phyloP scores from a whole-genome alignment of 2,113 vertebrate species.

The Xenopus laevis region DNA sequence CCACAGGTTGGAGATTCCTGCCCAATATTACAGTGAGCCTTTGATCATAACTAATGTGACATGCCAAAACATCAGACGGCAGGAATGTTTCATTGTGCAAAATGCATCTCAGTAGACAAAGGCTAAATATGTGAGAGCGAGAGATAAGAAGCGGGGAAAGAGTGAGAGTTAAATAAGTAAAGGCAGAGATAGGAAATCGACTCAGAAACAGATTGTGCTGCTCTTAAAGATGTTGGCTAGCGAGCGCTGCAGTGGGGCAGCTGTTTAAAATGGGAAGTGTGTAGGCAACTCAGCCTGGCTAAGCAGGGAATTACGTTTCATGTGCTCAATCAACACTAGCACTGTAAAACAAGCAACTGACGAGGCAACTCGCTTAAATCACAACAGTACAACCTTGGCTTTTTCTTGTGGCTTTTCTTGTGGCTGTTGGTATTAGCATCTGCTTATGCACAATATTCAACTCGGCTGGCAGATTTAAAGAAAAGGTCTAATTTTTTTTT shows the following conservation, averaged over 20 bases:
- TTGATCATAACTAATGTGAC: not conserved
- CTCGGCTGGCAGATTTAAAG: no score
- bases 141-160: no score
- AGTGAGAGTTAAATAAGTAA: no score
- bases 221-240: no score
- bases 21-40: not conserved
- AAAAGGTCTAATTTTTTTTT: no score
- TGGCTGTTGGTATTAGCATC: no score
- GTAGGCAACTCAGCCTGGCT: constrained; percentile 17
- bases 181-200: no score
- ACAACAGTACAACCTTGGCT: not conserved
- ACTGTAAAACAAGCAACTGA: constrained; percentile 33
- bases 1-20: no score
- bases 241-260: not conserved
- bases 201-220: no score
- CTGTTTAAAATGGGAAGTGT: constrained; percentile 17
- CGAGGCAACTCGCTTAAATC: constrained; percentile 21
- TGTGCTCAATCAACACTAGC: constrained; percentile 24
- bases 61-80: not conserved
- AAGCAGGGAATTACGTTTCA: constrained; percentile 28
- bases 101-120: no score
- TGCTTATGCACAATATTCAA: no score
- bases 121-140: no score
- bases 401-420: not conserved
- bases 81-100: not conserved